phyloP scores from a whole-genome alignment of 1,140 invertebrate genomes.

The Hypothenemus hampei region DNA sequence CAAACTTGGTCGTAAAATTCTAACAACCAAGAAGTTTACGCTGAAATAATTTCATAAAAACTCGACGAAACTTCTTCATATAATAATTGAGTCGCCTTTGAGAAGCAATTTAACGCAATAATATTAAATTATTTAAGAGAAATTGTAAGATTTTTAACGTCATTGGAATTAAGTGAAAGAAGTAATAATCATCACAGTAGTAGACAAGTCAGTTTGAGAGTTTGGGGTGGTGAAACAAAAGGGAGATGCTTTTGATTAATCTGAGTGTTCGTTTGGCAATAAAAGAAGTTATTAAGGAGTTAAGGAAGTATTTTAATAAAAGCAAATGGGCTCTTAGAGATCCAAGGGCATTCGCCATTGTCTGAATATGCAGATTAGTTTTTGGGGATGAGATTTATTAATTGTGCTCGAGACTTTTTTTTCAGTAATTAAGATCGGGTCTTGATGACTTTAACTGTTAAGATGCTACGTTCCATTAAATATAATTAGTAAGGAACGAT shows the following conservation, averaged over 20 bases:
- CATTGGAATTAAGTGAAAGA: neutral
- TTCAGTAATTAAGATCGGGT: no score
- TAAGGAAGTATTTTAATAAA: conserved; percentile 30
- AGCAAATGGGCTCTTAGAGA: conserved; percentile 18
- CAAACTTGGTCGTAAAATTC: conserved; percentile 15
- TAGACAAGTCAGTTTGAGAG: neutral
- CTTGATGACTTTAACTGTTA: neutral
- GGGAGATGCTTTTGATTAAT: conserved; percentile 26
- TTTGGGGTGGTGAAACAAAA: conserved; percentile 7
- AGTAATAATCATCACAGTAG: neutral
- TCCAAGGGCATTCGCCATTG: conserved; percentile 9
- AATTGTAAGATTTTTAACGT: no score
- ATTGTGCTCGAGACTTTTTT: no score
- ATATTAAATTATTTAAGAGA: neutral
- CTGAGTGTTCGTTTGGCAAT: conserved; percentile 19
- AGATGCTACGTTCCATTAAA: neutral
- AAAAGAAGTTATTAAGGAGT: conserved; percentile 29
- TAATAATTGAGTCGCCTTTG: conserved; percentile 20
- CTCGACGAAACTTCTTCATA: conserved; percentile 23
- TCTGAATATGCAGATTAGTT: conserved; percentile 24
- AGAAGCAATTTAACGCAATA: conserved; percentile 14
- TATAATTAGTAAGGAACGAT: neutral
- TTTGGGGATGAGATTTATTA: conserved; percentile 21
- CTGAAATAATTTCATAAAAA: conserved; percentile 23
- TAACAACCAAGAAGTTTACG: conserved; percentile 26